Evolutionary conservation across 2,888 invertebrate genomes (phyloP).

Genomic region (Perizoma affinitatum): DNA sequence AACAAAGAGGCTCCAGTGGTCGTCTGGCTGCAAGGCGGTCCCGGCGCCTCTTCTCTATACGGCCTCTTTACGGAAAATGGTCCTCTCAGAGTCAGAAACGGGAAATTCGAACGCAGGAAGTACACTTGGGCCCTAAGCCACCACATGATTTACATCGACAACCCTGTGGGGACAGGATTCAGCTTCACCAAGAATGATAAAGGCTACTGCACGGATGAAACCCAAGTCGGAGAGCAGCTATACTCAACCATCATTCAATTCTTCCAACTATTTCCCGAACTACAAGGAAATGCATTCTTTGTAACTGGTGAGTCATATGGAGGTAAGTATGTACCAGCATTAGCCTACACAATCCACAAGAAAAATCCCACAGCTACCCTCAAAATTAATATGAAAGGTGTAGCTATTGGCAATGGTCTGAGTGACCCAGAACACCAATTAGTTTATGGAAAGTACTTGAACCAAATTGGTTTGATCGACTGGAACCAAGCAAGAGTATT

Average conservation of each 20-base stretch:
- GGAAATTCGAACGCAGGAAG: conserved; percentile 84
- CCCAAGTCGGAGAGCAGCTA: conserved; percentile 91
- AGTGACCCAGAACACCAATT: conserved; percentile 91
- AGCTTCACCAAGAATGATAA: conserved; percentile 91
- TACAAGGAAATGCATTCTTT: conserved; percentile 90
- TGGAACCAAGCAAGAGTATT: conserved; percentile 85
- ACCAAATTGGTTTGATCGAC: conserved; percentile 90
- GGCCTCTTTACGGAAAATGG: conserved; percentile 94
- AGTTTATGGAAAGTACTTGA: conserved; percentile 90
- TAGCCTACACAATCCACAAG: conserved; percentile 89
- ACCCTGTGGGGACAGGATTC: conserved; percentile 96
- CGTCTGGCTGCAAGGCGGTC: conserved; percentile 94
- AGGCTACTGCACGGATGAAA: conserved; percentile 92
- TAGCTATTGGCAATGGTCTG: conserved; percentile 92
- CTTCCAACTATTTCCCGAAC: conserved; percentile 91
- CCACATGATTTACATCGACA: conserved; percentile 94
- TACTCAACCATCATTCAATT: conserved; percentile 92
- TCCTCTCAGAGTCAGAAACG: conserved; percentile 78
- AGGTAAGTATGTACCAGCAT: conserved; percentile 90
- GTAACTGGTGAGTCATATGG: conserved; percentile 96
- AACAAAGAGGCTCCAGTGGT: conserved; percentile 87
- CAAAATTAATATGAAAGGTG: conserved; percentile 88
- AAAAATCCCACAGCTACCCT: conserved; percentile 85
- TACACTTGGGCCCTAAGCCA: conserved; percentile 92
- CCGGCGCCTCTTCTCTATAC: conserved; percentile 91